Base-by-base conservation (phyloP, 2,888 invertebrate species). In the Pimpla rufipes region DNA sequence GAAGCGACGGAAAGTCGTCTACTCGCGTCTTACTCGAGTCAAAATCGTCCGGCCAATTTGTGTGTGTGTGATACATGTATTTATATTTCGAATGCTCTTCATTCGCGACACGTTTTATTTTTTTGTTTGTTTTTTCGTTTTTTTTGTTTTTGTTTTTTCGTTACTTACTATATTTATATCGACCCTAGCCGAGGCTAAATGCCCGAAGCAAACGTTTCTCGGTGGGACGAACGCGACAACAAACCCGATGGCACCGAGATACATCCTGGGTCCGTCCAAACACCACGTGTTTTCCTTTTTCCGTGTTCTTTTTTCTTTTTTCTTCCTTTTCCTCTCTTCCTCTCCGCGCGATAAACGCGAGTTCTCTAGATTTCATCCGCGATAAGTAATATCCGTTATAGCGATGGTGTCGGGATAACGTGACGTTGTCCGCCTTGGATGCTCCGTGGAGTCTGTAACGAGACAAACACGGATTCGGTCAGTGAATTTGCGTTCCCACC, bases 41-140 rank as follows among this genome's bases (percentile, higher is more conserved):
- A 76, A 83, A 79, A 83, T 79, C 76, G 83, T 79, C 83, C 79
- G 68, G 75, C 66, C 75, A 66, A 77, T 76, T 57, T 29, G 29
- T 71, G 42, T 76, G 66, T 71, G 42, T 68, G 57, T 57, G 18
- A 57, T 59, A 47, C n/a, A 74, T 59, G 8, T 50, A 62, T 50
- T 23, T 70, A 45, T 47, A 29, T 47, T 23, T 83, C 64, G 66
- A 79, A 79, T 70, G 70, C 70, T 79, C 78, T 42, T 47, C 74
- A 75, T 79, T 75, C 75, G 82, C 79, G 82, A 83, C 67, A 78
- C 40, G 67, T 52, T 76, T 64, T 37, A 8, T 35, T 59, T 59
- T 16, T 2, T n/a, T n/a, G 1, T n/a, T 59, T 7, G 35, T 62
- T 8, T 62, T 62, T 8, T 62, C 16, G 7, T 62, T 40, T 16